Evolutionary conservation across 1,140 invertebrate species (phyloP), one percentile per base, ranked within the genome.

Genomic region (Maconellicoccus hirsutus): DNA sequence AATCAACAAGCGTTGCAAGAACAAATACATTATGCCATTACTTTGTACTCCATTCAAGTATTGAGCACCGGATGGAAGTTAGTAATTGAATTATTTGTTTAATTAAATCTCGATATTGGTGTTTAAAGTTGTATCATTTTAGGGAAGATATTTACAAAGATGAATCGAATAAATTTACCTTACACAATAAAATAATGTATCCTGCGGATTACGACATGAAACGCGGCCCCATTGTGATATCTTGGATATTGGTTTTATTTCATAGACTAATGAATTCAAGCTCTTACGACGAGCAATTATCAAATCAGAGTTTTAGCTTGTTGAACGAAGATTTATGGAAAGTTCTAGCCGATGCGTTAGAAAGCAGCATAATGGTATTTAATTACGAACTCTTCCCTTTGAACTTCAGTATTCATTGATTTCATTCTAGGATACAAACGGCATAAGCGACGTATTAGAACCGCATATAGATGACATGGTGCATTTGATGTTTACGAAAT

Each of bases 271-370:
- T 66, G 61, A 66, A 66, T 25, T 25, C 19, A 2, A 66, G 61
- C 25, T 23, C 61, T 23, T 66, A 66, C 61, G 61, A 66, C 25
- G 61, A 66, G 16, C 61, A 23, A 8, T 66, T 66, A 66, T 66
- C 61, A 6, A 66, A 66, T 66, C 61, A 66, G 16, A 26, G 61
- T 25, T 66, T 66, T 19, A 26, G 22, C 25, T 22, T 66, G 8
- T 66, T 66, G 21, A 19, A 66, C 19, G 61, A 26, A 66, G 61
- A 66, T 66, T 16, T 66, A 26, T 66, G 61, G 61, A 66, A 66
- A 66, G 21, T 66, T 25, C 61, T 66, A 66, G 61, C 21, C 2
- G 25, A 66, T 26, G 61, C 61, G 21, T 26, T 66, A 25, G 3
- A 66, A 25, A 66, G 61, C 25, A 66, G 19, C 21, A 25, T 66